A percentile compares a stretch with the other conserved stretches of the same genome.
Evolutionary conservation across 2,797 vertebrate genomes (phyloP).

Genomic region (Mormyrops attenuatus): DNA sequence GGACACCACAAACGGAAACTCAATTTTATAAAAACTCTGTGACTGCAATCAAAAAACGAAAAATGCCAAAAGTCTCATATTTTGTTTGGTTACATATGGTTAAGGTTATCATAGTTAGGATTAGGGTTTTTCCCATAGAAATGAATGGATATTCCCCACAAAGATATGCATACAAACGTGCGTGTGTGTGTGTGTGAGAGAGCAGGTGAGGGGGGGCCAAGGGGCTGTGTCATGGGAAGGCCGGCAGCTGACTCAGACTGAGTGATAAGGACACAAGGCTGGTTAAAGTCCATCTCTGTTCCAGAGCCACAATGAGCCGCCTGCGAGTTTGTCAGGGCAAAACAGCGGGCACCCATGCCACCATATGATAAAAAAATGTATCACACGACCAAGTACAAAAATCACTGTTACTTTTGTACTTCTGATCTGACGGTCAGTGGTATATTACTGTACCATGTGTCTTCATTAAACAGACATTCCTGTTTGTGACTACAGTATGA

Average conservation of each 20-base stretch:
- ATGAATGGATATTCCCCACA: background rate
- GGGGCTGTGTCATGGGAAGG: constrained; percentile 11
- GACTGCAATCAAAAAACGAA: background rate
- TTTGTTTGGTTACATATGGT: background rate
- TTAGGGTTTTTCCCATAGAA: background rate
- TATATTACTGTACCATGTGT: background rate
- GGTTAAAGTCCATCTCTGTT: background rate
- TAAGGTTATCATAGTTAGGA: background rate
- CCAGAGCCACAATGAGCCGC: background rate
- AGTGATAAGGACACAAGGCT: constrained; percentile 20
- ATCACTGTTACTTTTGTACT: background rate
- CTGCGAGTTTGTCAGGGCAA: background rate
- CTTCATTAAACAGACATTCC: background rate
- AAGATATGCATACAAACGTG: background rate
- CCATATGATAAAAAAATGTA: background rate
- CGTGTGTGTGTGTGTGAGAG: background rate
- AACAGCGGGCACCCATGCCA: background rate
- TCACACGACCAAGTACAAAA: background rate
- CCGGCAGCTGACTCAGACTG: constrained; percentile 1
- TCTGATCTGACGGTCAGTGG: background rate
- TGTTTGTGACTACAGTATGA: background rate
- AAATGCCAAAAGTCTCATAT: background rate
- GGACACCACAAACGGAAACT: background rate
- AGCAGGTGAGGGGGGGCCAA: background rate
- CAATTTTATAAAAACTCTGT: background rate